Percentiles rank a stretch among this genome's conserved stretches.
These are phyloP conservation scores for Anthoptus insignis DNA, from an alignment of 2,888 invertebrate species.

Conservation along the genomic window DNA sequence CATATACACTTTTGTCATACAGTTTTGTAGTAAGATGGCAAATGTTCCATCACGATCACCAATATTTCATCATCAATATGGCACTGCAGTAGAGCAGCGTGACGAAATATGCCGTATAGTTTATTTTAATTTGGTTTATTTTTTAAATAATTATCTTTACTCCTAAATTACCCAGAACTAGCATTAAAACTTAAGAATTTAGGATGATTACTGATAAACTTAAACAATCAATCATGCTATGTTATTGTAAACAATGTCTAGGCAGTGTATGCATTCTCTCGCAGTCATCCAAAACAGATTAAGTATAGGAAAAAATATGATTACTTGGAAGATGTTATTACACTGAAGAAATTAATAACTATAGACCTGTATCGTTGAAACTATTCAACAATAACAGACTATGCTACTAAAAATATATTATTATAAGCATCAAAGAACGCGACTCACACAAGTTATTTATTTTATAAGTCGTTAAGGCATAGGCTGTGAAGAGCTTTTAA, in stretches of 20 bases:
- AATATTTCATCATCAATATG: no score
- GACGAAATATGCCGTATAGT: no score
- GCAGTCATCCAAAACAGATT: constrained; percentile 4
- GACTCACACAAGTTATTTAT: constrained; percentile 29
- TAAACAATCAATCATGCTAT: background rate
- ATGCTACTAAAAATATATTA: constrained; percentile 29
- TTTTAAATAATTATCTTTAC: no score
- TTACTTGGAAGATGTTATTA: constrained; percentile 6
- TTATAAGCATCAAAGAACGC: constrained; percentile 23
- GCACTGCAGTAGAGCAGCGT: no score
- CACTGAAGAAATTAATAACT: constrained; percentile 22
- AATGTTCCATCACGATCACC: no score
- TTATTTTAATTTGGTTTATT: no score
- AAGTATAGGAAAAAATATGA: constrained; percentile 1
- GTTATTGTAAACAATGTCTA: background rate
- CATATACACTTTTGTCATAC: no score
- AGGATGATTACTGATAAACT: no score
- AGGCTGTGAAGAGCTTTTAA: constrained; percentile 27
- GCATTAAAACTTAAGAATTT: no score
- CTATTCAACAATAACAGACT: constrained; percentile 6
- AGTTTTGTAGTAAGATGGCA: no score
- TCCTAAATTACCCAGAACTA: no score
- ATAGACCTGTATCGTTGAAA: constrained; percentile 12
- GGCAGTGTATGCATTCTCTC: background rate
- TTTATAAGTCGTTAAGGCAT: constrained; percentile 35